These are phyloP conservation scores for Ciona savignyi DNA, from an alignment of 23 tunicate genomes.

Conservation along the genomic window DNA sequence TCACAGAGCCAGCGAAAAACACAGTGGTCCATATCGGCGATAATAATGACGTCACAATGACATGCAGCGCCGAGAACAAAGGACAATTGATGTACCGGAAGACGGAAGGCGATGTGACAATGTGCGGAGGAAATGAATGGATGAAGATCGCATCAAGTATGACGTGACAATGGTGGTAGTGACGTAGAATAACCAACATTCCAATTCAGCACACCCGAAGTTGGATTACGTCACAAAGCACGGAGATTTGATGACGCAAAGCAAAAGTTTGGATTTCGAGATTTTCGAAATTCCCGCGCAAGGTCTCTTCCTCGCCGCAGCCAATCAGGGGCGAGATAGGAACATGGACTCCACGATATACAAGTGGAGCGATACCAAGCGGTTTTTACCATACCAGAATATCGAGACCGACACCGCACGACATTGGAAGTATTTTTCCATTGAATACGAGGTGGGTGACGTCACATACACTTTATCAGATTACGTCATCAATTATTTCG, in stretches of 20 bases:
- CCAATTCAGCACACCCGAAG: conserved; percentile 44
- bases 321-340: conserved; percentile 71
- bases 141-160: conserved; percentile 44
- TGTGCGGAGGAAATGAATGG: conserved; percentile 74
- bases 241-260: conserved; percentile 46
- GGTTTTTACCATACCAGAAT: conserved; percentile 41
- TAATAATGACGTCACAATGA: conserved; percentile 20
- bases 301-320: conserved; percentile 77
- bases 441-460: conserved; percentile 58
- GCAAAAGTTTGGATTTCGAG: conserved; percentile 77
- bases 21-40: conserved; percentile 16
- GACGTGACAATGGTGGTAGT: background rate
- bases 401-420: conserved; percentile 76
- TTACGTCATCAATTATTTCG: background rate
- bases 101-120: conserved; percentile 26
- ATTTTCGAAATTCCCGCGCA: conserved; percentile 56
- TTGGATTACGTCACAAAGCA: conserved; percentile 74
- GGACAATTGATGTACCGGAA: conserved; percentile 64
- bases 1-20: background rate
- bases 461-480: background rate
- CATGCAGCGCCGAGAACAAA: conserved; percentile 35
- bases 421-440: conserved; percentile 70
- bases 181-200: background rate
- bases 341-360: conserved; percentile 70
- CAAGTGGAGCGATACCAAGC: conserved; percentile 57